These are phyloP conservation scores for Diplodus sargus DNA, from an alignment of 2,797 vertebrate genomes.

Conservation along the genomic window DNA sequence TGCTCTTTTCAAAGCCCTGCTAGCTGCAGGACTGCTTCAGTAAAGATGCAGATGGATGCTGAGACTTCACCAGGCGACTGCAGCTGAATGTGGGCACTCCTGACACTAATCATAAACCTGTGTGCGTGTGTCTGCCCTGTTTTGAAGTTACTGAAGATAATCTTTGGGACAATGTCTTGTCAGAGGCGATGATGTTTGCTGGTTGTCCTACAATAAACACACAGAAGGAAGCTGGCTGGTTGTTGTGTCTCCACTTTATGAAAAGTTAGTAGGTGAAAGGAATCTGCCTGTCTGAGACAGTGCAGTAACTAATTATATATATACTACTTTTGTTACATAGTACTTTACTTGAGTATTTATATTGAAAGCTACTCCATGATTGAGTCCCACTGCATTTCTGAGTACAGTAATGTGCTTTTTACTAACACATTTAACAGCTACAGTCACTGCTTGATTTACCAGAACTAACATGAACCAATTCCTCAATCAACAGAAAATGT, in stretches of 20 bases:
- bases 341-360: too few relatives aligned
- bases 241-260: neutral
- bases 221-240: neutral
- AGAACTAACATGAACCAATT: neutral
- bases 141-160: neutral
- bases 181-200: constrained; percentile 21
- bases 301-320: neutral
- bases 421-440: neutral
- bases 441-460: neutral
- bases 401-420: neutral
- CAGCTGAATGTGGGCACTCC: constrained; percentile 7
- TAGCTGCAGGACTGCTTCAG: constrained; percentile 28
- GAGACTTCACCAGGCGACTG: constrained; percentile 6
- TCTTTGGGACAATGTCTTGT: neutral
- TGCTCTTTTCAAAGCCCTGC: neutral
- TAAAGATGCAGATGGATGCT: constrained; percentile 17
- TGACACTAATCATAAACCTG: constrained; percentile 15
- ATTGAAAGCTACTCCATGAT: too few relatives aligned
- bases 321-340: too few relatives aligned
- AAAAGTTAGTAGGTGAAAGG: neutral
- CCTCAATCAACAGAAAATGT: neutral
- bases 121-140: neutral
- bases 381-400: neutral
- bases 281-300: too few relatives aligned
- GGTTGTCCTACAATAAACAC: constrained; percentile 58